Conservation (phyloP, 1,140 invertebrate species). For the Chironomus tepperi region DNA sequence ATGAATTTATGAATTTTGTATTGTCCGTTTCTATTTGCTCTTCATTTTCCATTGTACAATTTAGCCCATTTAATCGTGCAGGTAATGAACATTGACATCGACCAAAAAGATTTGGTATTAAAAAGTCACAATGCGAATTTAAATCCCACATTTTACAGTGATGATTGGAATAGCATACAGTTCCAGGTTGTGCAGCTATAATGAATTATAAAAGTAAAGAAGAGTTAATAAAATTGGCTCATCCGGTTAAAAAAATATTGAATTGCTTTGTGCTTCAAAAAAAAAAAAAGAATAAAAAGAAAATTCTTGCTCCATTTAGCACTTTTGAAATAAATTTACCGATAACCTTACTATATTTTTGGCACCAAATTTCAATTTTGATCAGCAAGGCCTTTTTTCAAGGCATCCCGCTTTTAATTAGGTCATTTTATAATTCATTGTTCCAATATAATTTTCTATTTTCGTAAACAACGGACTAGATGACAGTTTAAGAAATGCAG, state of each 20-base stretch:
- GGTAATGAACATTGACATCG: constrained; percentile 70
- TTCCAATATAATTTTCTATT: neutral
- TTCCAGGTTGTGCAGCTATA: constrained; percentile 71
- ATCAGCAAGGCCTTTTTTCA: neutral
- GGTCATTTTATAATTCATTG: neutral
- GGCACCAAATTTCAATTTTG: neutral
- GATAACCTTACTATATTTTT: neutral
- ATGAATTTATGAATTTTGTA: constrained; percentile 37
- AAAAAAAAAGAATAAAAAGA: no score
- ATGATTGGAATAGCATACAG: constrained; percentile 82
- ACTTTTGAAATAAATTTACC: neutral
- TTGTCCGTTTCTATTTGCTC: constrained; percentile 30
- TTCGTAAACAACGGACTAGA: neutral
- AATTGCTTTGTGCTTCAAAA: no score
- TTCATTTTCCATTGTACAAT: constrained; percentile 44
- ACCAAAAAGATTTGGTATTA: constrained; percentile 81
- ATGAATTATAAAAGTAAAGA: constrained; percentile 31
- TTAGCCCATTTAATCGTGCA: constrained; percentile 54
- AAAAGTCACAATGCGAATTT: constrained; percentile 76
- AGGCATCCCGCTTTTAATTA: neutral
- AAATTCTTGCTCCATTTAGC: neutral
- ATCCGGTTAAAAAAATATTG: neutral
- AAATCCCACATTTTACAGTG: constrained; percentile 75
- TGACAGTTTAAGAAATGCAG: neutral
- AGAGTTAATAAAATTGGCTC: constrained; percentile 19